Evolutionary conservation across 2,113 vertebrate species (phyloP).

Genomic region (Bostrychus sinensis): DNA sequence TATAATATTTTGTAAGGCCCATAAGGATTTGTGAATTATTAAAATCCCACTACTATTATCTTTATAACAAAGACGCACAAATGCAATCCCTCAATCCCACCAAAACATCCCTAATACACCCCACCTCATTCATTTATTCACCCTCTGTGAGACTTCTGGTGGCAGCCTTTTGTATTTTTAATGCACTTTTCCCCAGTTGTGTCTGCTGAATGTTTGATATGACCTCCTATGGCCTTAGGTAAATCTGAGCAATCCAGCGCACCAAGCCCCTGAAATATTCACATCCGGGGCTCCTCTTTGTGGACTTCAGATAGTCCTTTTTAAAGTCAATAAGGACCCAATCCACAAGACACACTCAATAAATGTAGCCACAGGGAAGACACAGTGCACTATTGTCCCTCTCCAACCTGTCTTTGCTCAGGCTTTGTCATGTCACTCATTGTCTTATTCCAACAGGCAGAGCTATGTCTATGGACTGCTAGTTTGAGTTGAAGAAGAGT

Average conservation of each 20-base stretch:
- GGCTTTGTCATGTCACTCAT: background rate
- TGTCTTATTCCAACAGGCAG: conserved; percentile 5
- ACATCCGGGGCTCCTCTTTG: conserved; percentile 35
- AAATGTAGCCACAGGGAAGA: conserved; percentile 20
- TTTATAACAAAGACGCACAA: conserved; percentile 7
- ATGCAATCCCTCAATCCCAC: conserved; percentile 13
- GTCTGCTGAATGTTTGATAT: conserved; percentile 75
- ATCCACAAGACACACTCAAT: conserved; percentile 25
- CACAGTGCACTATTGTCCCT: background rate
- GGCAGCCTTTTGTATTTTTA: conserved; percentile 68
- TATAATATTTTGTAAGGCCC: conserved; percentile 30
- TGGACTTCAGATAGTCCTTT: conserved; percentile 21
- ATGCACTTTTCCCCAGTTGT: conserved; percentile 55
- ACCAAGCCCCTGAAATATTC: conserved; percentile 61
- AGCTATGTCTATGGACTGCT: conserved; percentile 14
- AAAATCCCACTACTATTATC: conserved; percentile 19
- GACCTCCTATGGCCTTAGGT: conserved; percentile 37
- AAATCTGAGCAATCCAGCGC: conserved; percentile 36
- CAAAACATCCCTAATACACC: background rate
- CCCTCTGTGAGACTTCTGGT: conserved; percentile 28
- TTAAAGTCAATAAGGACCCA: conserved; percentile 48
- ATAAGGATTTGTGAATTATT: conserved; percentile 45
- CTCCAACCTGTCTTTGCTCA: background rate
- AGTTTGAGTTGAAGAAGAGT: conserved; percentile 5
- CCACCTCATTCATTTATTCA: conserved; percentile 3